Evolutionary conservation across 2,113 vertebrate genomes (phyloP), one percentile per base, ranked within the genome.

Genomic region (Microtus pennsylvanicus): DNA sequence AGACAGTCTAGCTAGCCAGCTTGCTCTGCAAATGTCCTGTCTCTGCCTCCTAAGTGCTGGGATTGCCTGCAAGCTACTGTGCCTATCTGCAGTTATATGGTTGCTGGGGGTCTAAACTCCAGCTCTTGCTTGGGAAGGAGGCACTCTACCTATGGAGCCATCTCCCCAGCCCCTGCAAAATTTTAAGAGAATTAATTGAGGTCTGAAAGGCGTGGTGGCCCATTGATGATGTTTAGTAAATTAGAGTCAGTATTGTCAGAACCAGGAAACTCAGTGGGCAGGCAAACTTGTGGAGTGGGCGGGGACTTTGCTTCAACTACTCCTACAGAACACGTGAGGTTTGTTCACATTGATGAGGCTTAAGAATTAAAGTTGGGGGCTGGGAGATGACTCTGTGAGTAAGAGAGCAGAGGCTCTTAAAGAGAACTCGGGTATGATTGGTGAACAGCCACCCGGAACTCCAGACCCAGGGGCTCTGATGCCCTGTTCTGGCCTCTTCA

Each of bases 331-430:
- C 5, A 77, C 1, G 47, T 16, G 17, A 63, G 35, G 3, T 63
- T 65, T 91, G 91, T 81, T 91, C 47, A 70, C 86, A 96, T n/a
- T 5, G 21, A 80, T 72, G 35, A 92, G 19, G 13, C 65, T 91
- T 90, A 76, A 91, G 52, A 95, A 95, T 70, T 55, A 74, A 94
- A 94, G 76, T 78, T 88, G 22, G n/a, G 22, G 58, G 10, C 55
- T 83, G 24, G n/a, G 24, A 63, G 58, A 85, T 45, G 24, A 9
- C 61, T 67, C 28, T 6, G n/a, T 17, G 82, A 67, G 16, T 63
- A 42, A 42, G 58, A 63, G 58, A 42, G 24, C 28, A 8, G n/a
- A 61, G 24, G 81, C 24, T 63, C 81, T 42, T 83, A 8, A 3
- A 26, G n/a, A 42, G 58, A 28, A 28, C 55, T 12, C n/a, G 5